phyloP scores from a whole-genome alignment of 2,888 invertebrate genomes.

The Eupithecia pulchellata region DNA sequence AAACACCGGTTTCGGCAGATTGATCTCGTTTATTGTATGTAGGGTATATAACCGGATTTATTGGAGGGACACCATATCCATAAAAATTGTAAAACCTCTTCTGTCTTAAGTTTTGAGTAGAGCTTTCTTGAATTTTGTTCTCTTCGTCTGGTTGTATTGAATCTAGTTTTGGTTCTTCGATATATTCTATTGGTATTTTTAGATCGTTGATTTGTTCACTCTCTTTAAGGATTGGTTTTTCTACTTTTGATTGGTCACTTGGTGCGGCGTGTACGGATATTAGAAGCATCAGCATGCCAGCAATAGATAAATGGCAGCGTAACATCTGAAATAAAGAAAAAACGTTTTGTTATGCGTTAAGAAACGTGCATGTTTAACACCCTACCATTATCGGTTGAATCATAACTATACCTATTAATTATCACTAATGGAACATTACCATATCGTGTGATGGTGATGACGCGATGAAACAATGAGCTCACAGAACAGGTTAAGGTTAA shows the following conservation, averaged over 20 bases:
- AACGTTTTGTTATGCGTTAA: background rate
- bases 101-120: slow-evolving; percentile 56
- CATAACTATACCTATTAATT: slow-evolving; percentile 1
- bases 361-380: background rate
- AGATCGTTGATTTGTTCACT: slow-evolving; percentile 7
- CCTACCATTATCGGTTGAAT: background rate
- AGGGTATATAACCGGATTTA: slow-evolving; percentile 53
- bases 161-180: slow-evolving; percentile 50
- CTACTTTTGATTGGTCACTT: slow-evolving; percentile 47
- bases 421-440: slow-evolving; percentile 9
- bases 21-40: slow-evolving; percentile 53
- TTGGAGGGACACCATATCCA: slow-evolving; percentile 55
- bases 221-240: background rate
- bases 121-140: slow-evolving; percentile 40
- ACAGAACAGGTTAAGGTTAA: background rate
- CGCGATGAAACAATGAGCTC: slow-evolving; percentile 13
- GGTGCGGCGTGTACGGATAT: slow-evolving; percentile 62
- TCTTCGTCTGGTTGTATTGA: slow-evolving; percentile 45
- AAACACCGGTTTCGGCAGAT: slow-evolving; percentile 47
- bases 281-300: slow-evolving; percentile 59
- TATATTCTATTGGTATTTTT: slow-evolving; percentile 4
- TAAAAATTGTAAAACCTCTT: slow-evolving; percentile 64
- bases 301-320: slow-evolving; percentile 48
- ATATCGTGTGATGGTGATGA: slow-evolving; percentile 12
- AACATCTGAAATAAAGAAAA: slow-evolving; percentile 69